Evolutionary conservation across 2,888 invertebrate genomes (phyloP), one percentile per base, ranked within the genome.

Genomic region (Megastigmus dorsalis): DNA sequence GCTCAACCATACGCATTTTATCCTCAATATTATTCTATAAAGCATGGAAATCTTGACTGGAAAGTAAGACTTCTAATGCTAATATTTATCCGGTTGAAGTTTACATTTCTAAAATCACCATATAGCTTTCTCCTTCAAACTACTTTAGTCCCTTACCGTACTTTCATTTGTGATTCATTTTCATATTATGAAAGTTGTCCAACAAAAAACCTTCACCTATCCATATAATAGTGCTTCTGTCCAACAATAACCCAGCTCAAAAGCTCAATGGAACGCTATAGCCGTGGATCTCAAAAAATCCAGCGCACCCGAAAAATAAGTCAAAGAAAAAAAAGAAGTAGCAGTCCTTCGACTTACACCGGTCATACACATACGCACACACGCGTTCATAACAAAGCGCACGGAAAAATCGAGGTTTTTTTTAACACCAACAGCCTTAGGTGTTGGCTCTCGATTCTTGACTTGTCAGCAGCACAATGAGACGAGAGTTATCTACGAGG

Each of bases 381-480:
- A 41, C 41, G 41, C 41, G n/a, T n/a, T n/a, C n/a, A n/a, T n/a
- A 28, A 0, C 3, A 30, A 9, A 15, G 4, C 30, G n/a, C 6
- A 7, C 7, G 41, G 28, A 10, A 18, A 41, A 33, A 33, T 6
- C n/a, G 15, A 2, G 23, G n/a, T n/a, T 9, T 30, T 45, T 68
- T 36, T 67, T 50, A 18, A 50, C 2, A 20, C 33, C n/a, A 3
- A 3, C n/a, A 41, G n/a, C 6, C 1, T 6, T 7, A 2, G 28
- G 10, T 15, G 30, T 45, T 20, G 45, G n/a, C n/a, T 45, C 20
- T 20, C 41, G 36, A 0, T 54, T n/a, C 26, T 38, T 18, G 82
- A 77, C 82, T 82, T 83, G 84, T 84, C 84, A 84, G 67, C 77
- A 82, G 75, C 83, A 85, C 84, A 84, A 85, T 84, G 82, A 83